These are phyloP conservation scores for Rhaphigaster nebulosa DNA, from an alignment of 2,888 invertebrate species.

Conservation along the genomic window DNA sequence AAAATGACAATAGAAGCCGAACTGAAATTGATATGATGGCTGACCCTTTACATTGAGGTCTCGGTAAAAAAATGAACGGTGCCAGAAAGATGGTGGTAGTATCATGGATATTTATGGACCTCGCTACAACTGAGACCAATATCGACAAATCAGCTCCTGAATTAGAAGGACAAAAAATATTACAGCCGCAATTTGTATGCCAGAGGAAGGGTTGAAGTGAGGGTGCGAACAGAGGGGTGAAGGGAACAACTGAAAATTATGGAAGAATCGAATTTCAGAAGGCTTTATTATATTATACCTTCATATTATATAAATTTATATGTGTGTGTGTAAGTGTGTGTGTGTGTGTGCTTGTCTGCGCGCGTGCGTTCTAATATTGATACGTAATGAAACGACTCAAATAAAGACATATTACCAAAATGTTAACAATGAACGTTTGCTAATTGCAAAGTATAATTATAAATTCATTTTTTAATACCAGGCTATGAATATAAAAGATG, in stretches of 20 bases:
- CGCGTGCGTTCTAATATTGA: not conserved
- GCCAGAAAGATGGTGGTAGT: constrained; percentile 28
- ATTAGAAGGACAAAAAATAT: constrained; percentile 42
- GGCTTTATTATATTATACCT: constrained; percentile 6
- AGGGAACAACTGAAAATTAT: constrained; percentile 15
- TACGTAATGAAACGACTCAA: not conserved
- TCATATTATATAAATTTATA: not conserved
- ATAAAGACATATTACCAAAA: not conserved
- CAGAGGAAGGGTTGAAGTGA: constrained; percentile 14
- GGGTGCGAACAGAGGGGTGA: not conserved
- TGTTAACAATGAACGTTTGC: no score
- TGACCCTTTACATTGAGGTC: constrained; percentile 5
- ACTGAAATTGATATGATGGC: not conserved
- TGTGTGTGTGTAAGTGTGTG: not conserved
- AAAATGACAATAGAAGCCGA: not conserved
- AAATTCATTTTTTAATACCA: no score
- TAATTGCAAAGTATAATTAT: no score
- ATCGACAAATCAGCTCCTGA: constrained; percentile 32
- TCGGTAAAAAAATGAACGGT: constrained; percentile 6
- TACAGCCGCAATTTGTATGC: constrained; percentile 20
- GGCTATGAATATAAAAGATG: no score
- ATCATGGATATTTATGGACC: constrained; percentile 41
- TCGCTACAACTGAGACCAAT: constrained; percentile 20
- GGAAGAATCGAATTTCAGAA: not conserved
- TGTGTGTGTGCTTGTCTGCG: not conserved